phyloP scores from a whole-genome alignment of 2,888 invertebrate genomes.

The Bugulina stolonifera region DNA sequence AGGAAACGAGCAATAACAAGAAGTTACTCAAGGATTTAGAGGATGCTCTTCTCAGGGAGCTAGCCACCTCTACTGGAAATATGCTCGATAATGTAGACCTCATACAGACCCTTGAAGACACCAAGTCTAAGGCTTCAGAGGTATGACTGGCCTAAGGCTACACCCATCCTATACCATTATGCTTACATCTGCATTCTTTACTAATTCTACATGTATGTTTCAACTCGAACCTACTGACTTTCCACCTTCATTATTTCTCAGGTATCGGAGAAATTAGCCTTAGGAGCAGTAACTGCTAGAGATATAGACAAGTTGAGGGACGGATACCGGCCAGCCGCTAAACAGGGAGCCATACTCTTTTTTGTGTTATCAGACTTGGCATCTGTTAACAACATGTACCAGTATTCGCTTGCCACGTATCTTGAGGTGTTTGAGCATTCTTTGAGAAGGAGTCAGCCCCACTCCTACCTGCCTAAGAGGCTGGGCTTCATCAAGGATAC shows the following conservation, averaged over 20 bases:
- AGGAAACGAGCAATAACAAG: conserved; percentile 31
- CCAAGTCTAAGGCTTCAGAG: conserved; percentile 28
- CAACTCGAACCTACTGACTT: no score
- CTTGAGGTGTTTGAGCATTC: conserved; percentile 28
- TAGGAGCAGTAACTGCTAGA: conserved; percentile 27
- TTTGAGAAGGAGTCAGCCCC: conserved; percentile 8
- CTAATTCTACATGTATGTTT: no score
- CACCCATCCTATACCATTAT: no score
- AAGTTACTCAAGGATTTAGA: conserved; percentile 30
- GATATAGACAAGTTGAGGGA: conserved; percentile 30
- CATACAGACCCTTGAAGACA: conserved; percentile 31
- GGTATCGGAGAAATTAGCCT: conserved; percentile 29
- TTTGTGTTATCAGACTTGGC: conserved; percentile 30
- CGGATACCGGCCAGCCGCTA: conserved; percentile 30
- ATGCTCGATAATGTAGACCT: conserved; percentile 31
- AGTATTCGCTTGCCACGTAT: conserved; percentile 29
- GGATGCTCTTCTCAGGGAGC: conserved; percentile 29
- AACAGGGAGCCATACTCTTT: conserved; percentile 31
- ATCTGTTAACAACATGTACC: conserved; percentile 30
- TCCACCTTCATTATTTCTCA: conserved; percentile 26
- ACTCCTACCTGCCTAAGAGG: conserved; percentile 25
- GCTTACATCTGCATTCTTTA: no score
- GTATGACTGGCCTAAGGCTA: no score
- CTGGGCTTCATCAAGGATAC: conserved; percentile 29
- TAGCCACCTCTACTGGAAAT: conserved; percentile 31